Evolutionary conservation across 2,113 vertebrate genomes (phyloP).

Genomic region (Pogona vitticeps): DNA sequence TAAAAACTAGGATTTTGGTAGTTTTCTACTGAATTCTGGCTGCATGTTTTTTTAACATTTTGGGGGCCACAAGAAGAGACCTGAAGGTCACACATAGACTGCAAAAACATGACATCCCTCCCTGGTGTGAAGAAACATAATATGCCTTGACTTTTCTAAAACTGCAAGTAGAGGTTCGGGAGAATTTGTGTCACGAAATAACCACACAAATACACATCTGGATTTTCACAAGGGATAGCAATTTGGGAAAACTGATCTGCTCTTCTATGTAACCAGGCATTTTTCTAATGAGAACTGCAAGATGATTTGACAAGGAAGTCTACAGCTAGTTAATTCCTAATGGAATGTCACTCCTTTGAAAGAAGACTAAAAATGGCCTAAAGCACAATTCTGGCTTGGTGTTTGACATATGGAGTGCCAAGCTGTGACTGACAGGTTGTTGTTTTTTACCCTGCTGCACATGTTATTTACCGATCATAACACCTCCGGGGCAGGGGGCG

Average conservation of each 20-base stretch:
- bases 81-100: no score
- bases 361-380: conserved; percentile 29
- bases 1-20: no score
- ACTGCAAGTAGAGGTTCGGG: neutral
- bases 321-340: no score
- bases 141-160: neutral
- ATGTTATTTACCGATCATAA: conserved; percentile 48
- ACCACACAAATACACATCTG: neutral
- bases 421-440: conserved; percentile 34
- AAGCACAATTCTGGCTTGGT: conserved; percentile 42
- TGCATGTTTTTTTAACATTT: no score
- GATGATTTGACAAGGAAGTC: conserved; percentile 28
- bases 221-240: neutral
- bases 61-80: no score
- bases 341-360: no score
- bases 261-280: conserved; percentile 53
- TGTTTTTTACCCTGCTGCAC: conserved; percentile 13
- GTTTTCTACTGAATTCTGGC: no score
- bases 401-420: conserved; percentile 31
- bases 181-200: neutral
- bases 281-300: conserved; percentile 50
- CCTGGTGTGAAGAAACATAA: no score
- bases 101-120: no score
- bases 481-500: conserved; percentile 26
- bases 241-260: neutral